These are phyloP conservation scores for Passer domesticus DNA, from an alignment of 2,113 vertebrate genomes.

Conservation along the genomic window DNA sequence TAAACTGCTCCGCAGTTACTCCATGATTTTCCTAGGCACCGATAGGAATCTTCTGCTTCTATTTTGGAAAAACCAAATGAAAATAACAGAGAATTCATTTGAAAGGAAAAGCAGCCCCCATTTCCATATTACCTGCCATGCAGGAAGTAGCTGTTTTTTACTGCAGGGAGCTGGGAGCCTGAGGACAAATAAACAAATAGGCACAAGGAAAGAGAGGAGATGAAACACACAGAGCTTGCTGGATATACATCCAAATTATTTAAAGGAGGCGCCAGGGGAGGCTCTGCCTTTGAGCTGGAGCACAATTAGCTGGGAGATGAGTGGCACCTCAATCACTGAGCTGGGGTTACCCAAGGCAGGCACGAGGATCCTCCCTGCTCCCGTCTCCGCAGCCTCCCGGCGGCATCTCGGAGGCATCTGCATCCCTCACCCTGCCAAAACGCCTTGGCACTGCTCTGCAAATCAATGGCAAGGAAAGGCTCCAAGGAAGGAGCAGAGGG, in stretches of 20 bases:
- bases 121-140: conserved; percentile 40
- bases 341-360: not conserved
- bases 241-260: not conserved
- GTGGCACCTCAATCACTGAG: not conserved
- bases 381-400: not conserved
- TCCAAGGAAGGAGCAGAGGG: not conserved
- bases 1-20: not conserved
- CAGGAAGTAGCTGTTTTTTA: conserved; percentile 21
- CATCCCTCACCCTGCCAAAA: not conserved
- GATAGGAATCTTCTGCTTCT: not conserved
- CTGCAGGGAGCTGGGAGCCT: not conserved
- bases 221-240: not conserved
- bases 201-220: conserved; percentile 3
- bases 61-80: not conserved
- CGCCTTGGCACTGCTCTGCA: not conserved
- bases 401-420: not conserved
- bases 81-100: not conserved
- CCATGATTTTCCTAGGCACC: not conserved
- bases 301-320: not conserved
- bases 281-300: not conserved
- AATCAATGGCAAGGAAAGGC: conserved; percentile 32
- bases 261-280: conserved; percentile 5
- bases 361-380: not conserved
- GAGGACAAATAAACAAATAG: conserved; percentile 42
- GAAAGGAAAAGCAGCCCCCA: conserved; percentile 54